Base-by-base conservation (phyloP, 2,888 invertebrate genomes). In the Cosmopolites sordidus region DNA sequence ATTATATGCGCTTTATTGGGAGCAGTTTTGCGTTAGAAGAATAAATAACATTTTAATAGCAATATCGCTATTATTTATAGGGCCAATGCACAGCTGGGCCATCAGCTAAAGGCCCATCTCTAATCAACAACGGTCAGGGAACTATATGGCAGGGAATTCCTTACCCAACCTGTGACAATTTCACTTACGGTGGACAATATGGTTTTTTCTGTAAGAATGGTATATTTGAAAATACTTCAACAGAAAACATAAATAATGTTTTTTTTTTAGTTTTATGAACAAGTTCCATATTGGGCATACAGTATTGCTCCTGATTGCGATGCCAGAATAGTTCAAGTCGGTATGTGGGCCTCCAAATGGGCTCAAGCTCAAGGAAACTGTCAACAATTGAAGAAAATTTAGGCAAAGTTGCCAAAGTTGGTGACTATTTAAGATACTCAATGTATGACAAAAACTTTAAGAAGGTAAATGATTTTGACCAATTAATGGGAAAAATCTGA, bases 361-460 rank as follows among this genome's bases (percentile, higher is more conserved):
- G 62, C 64, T 1, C 43, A 43, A 16, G 51, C 43, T 15, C 40
- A 16, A 30, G 58, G 56, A 12, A 53, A 29, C 8, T 47, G 0
- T 41, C 50, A 17, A 22, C 41, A 38, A 57, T 62, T 6, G 17
- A 48, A 2, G 51, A 37, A 5, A 64, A 59, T 33, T 39, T 64
- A 2, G 30, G 16, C 15, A 62, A 62, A 40, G 62, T 62, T 2
- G 59, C 57, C 1, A 64, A 62, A 58, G 47, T 64, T 49, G 64
- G 64, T 8, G 64, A 64, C 38, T 62, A 58, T 51, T 41, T 64
- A 29, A 52, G 63, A n/a, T 64, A 64, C 46, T 42, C 61, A 16
- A 30, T 64, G 8, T 64, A 62, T 51, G 64, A 64, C 39, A 60
- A 57, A 51, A 60, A 63, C 43, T 63, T 62, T 56, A 64, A 64